Conservation (phyloP, 2,888 invertebrate species). For the Diachrysia chrysitis region DNA sequence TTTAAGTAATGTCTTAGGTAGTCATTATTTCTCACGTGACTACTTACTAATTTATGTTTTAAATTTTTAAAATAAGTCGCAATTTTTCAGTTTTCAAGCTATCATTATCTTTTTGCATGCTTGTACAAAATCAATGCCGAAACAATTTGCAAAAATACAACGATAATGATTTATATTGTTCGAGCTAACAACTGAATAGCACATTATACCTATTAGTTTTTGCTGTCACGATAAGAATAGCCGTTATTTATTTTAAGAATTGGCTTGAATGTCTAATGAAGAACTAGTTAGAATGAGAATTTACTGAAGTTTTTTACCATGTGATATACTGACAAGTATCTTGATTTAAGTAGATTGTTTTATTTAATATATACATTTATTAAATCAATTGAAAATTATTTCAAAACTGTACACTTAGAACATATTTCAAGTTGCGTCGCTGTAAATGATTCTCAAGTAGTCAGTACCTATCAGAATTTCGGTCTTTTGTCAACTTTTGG, state of each 20-base stretch:
- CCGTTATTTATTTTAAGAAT: neutral
- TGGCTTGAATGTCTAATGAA: neutral
- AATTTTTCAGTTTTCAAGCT: neutral
- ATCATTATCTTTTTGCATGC: neutral
- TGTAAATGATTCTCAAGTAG: no score
- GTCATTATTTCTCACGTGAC: no score
- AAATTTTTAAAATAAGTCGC: neutral
- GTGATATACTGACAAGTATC: no score
- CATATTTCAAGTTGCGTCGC: no score
- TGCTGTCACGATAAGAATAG: neutral
- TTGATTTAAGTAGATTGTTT: no score
- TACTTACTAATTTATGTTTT: no score
- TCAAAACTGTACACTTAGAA: no score
- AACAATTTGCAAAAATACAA: slow-evolving; percentile 3
- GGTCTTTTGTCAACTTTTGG: neutral
- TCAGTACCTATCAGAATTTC: neutral
- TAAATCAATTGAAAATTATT: no score
- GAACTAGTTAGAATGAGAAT: neutral
- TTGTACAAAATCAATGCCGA: neutral
- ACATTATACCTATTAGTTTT: slow-evolving; percentile 1
- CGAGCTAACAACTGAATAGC: neutral
- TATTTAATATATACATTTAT: no score
- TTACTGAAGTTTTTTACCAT: no score
- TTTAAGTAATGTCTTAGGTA: no score
- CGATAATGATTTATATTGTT: neutral